Evolutionary conservation across 2,888 invertebrate species (phyloP), one percentile per base, ranked within the genome.

Genomic region (Drosophila imparisetae): DNA sequence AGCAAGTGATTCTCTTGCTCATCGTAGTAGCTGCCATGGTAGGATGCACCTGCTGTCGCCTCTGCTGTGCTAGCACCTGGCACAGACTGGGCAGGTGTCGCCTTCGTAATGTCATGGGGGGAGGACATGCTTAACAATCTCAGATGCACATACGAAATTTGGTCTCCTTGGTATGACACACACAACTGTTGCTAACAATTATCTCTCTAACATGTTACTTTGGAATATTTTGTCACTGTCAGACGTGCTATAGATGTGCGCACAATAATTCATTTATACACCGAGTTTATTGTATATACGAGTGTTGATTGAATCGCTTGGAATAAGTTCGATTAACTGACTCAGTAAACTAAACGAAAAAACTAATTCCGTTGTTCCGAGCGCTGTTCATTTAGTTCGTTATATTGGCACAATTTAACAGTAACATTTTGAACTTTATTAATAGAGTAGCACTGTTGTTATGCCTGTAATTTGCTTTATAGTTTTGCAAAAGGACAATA

Each of bases 1-100:
- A 87, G 72, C 60, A 89, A 75, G 53, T 85, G 89, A 69, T 81
- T 86, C 8, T 89, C 87, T 36, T 78, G 85, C 54, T 84, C 85
- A 55, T 85, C 84, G 34, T 72, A 76, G 36, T 71, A 63, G 34
- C 58, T 67, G 29, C 52, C 32, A 34, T 45, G 59, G 15, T 58
- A 24, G n/a, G 71, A 45, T 48, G 54, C 58, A 21, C 50, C 70
- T 38, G 59, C 29, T 5, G 27, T 61, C 30, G 69, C 52, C 40
- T 24, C 45, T 4, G 57, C 75, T 34, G 70, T 30, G 21, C 27
- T 68, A 10, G 83, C 72, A 70, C 83, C 81, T 67, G 85, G 85
- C 50, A 85, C 85, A 42, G 69, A 81, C 61, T 86, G 89, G 3
- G 85, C 85, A 30, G 85, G 67, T 32, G 77, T 62, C 40, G 64